Evolutionary conservation across 1,140 invertebrate species (phyloP), one percentile per base, ranked within the genome.

Genomic region (Drosophila willistoni): DNA sequence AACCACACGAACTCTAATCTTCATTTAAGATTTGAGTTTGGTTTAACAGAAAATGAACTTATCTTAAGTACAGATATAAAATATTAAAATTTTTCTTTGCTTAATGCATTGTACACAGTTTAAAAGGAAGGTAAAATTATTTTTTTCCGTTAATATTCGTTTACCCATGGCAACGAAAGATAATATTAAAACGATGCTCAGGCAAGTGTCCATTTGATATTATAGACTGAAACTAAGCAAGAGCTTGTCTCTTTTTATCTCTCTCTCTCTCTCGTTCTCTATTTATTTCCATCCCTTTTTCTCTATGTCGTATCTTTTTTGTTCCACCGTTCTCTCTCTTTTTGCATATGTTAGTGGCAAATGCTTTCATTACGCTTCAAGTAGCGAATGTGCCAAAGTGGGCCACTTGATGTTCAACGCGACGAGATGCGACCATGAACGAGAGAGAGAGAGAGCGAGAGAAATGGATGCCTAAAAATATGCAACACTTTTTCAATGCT

Each of bases 351-450:
- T 81, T 76, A 76, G 69, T 83, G 76, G 83, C 76, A 77, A 81
- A 86, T 86, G 83, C 83, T 86, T 86, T 87, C 83, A 87, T 86
- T 86, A 86, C 71, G 79, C 79, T 77, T 87, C 79, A 86, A 86
- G 83, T 86, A 82, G 61, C n/a, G 76, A 87, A 86, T 81, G 44
- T 51, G 71, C 79, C 69, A 80, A 59, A 86, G 83, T 86, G 83
- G 79, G 69, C 79, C 83, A 87, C 83, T 86, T 89, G 64, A 79
- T 71, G 79, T 71, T 82, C 72, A 76, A 76, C 73, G 73, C 73
- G 73, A 72, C 75, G 77, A 22, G 44, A 77, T 79, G 63, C 64
- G 83, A 68, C 84, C 83, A 64, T 89, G 83, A 79, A 86, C 66
- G 63, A 71, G 19, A 19, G 4, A n/a, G 25, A 42, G 19, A 3